Evolutionary conservation across 1,140 invertebrate genomes (phyloP).

Genomic region (Epicauta chinensis): DNA sequence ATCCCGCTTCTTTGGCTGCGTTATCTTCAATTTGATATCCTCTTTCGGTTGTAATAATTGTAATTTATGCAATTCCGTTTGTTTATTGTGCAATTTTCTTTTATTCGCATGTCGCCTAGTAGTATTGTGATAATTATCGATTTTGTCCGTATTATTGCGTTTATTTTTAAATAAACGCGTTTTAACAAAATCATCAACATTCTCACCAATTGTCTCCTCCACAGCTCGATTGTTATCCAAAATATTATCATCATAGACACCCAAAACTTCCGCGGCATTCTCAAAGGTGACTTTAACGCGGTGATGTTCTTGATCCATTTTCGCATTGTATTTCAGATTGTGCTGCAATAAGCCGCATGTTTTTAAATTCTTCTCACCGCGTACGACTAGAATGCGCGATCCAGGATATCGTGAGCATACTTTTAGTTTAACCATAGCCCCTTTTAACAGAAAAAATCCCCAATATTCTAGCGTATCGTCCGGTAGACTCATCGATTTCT

Average conservation of each 20-base stretch:
- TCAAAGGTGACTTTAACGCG: conserved; percentile 55
- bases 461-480: conserved; percentile 84
- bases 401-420: conserved; percentile 74
- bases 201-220: conserved; percentile 26
- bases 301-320: conserved; percentile 52
- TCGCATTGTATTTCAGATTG: conserved; percentile 51
- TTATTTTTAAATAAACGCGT: conserved; percentile 23
- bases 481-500: conserved; percentile 73
- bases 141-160: no score
- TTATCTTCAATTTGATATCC: not conserved
- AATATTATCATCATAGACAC: conserved; percentile 43
- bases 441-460: conserved; percentile 77
- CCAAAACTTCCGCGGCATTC: conserved; percentile 36
- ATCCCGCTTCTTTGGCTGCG: conserved; percentile 34
- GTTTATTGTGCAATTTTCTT: not conserved
- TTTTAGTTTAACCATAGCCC: conserved; percentile 43
- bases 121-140: no score
- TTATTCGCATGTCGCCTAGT: no score
- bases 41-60: not conserved
- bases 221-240: conserved; percentile 18
- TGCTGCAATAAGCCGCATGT: conserved; percentile 71
- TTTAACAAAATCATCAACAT: conserved; percentile 23
- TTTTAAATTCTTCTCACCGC: conserved; percentile 65
- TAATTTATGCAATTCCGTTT: conserved; percentile 20
- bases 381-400: conserved; percentile 69